Evolutionary conservation across 2,888 invertebrate species (phyloP), one percentile per base, ranked within the genome.

Genomic region (Crioceris asparagi): DNA sequence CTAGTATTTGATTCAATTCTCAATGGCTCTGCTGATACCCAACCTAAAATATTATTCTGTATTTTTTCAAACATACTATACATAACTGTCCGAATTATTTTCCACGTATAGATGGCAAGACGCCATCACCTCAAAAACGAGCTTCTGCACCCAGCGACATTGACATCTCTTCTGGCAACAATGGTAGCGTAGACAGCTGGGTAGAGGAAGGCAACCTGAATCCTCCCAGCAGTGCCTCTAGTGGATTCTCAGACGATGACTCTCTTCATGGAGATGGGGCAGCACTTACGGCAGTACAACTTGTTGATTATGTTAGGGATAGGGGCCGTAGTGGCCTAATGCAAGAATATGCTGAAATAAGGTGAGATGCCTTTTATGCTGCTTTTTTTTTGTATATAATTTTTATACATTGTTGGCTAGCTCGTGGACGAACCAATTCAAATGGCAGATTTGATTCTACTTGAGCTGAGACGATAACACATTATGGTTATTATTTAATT

Each of bases 161-260:
- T 51, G 69, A 69, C 48, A 66, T 67, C 46, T 64, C 66, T n/a
- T 15, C 27, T 7, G 27, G 27, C 27, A 27, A 15, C 27, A 15
- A 27, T 4, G 8, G 2, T 5, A 21, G 6, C 7, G 30, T 11
- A 4, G 66, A 62, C 41, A 69, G 68, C 64, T 70, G 69, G 67
- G 62, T 48, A 5, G 70, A 65, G 45, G 66, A 66, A 45, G 64
- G 70, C 42, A 72, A 71, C 59, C 66, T 69, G 54, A 79, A 83
- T 53, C 76, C 76, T 46, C 80, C 77, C 50, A 79, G 77, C 59
- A 81, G 79, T 48, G 82, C 78, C 47, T 79, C 78, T 43, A 86
- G 86, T 43, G 87, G 86, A 32, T 85, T 87, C 68, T 87, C 86
- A 56, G 88, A 90, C 70, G 90, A 90, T 70, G 90, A 88, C 69